Percentiles rank a stretch among this genome's conserved stretches.
These are phyloP conservation scores for Halisarca cf. caerulea DNA, from an alignment of 37 sponge, comb jelly and placozoan genomes.

Conservation along the genomic window DNA sequence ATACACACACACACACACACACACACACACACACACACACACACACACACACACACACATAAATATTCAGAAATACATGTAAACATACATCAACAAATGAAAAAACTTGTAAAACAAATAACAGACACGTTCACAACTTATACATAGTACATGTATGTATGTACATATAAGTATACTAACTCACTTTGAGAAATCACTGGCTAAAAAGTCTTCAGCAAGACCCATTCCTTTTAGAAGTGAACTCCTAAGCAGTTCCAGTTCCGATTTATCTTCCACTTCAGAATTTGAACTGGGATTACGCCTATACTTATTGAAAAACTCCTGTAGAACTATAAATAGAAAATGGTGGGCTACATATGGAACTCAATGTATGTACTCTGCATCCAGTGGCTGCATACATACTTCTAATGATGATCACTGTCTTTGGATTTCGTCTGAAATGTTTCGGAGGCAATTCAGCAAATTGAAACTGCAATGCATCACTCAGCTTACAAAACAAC, in stretches of 20 bases:
- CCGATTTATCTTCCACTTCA: conserved; percentile 5
- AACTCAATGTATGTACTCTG: too few species aligned
- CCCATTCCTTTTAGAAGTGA: conserved; percentile 27
- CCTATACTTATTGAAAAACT: conserved; percentile 45
- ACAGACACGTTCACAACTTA: too few species aligned
- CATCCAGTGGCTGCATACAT: too few species aligned
- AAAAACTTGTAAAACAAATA: too few species aligned
- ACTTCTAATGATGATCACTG: conserved; percentile 66
- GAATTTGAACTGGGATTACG: conserved; percentile 29
- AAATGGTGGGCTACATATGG: not conserved
- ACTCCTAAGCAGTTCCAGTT: conserved; percentile 15
- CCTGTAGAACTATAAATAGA: conserved; percentile 54
- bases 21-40: too few species aligned
- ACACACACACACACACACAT: too few species aligned
- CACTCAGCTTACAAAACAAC: conserved; percentile 48
- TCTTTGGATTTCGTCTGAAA: conserved; percentile 55
- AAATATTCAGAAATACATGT: too few species aligned
- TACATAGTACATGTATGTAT: too few species aligned
- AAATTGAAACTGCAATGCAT: conserved; percentile 47
- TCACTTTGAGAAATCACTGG: conserved; percentile 34
- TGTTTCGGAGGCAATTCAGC: conserved; percentile 40
- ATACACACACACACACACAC: too few species aligned
- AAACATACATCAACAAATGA: too few species aligned
- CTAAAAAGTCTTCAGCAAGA: conserved; percentile 35
- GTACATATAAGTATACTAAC: not conserved